Conservation (phyloP, 2,797 vertebrate genomes). For the Vultur gryphus region DNA sequence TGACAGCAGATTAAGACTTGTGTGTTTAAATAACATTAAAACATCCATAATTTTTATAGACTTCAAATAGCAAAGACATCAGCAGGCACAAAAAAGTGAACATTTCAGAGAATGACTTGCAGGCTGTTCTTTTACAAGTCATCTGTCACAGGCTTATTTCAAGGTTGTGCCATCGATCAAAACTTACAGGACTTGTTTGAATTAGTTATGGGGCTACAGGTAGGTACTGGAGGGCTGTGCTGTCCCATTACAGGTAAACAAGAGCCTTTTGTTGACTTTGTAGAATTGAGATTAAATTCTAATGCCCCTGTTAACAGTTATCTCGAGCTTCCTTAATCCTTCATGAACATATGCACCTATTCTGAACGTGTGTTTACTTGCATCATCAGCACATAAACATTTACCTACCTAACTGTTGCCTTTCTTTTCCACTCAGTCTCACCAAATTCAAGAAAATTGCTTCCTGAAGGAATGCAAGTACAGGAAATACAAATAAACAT, state of each 20-base stretch:
- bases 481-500: background rate
- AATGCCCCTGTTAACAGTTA: background rate
- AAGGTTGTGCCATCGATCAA: background rate
- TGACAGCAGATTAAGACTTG: background rate
- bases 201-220: background rate
- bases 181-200: background rate
- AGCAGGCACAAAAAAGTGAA: background rate
- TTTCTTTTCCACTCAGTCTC: background rate
- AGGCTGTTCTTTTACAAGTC: background rate
- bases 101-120: background rate
- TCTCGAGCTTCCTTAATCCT: background rate
- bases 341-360: background rate
- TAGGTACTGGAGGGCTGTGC: background rate
- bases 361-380: background rate
- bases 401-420: background rate
- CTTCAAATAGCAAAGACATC: background rate
- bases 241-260: background rate
- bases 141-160: background rate
- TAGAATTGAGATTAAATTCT: background rate
- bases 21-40: constrained; percentile 40
- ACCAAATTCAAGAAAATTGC: background rate
- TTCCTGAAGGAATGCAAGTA: background rate
- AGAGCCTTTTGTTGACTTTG: background rate
- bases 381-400: background rate
- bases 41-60: background rate